Evolutionary conservation across 2,888 invertebrate species (phyloP), one percentile per base, ranked within the genome.

Genomic region (Herminia tarsipennalis): DNA sequence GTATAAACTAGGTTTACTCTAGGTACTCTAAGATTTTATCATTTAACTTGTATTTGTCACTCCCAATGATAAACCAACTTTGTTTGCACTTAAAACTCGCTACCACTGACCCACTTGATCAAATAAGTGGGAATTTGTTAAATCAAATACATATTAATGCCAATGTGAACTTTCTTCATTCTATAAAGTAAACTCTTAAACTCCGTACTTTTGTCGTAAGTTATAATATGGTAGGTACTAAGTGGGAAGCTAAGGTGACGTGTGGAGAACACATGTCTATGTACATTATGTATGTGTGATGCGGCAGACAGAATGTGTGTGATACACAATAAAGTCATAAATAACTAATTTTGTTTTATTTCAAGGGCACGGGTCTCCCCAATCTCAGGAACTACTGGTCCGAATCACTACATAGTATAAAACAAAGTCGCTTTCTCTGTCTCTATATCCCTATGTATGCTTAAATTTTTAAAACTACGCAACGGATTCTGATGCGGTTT

Each of bases 1-100:
- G 48, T 40, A 46, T 56, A 52, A 16, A 45, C 1, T 52, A 62
- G 56, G 44, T 63, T 62, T n/a, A n/a, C n/a, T n/a, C n/a, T n/a
- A 35, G 43, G 21, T 64, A 56, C 16, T 36, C 2, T 60, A 48
- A 56, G 37, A 38, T 49, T 50, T 14, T 16, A 16, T 9, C 13
- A 12, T 13, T 6, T 32, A 10, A 10, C 0, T 2, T 18, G 8
- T 20, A 8, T 28, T 13, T n/a, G 25, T 28, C 8, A 20, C 18
- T 27, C 14, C 8, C 6, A 6, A 29, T 29, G 12, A 3, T n/a
- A 38, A 38, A 10, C 21, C n/a, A 38, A 20, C 8, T 18, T 16
- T 22, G 9, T 5, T 24, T 9, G 13, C n/a, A n/a, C n/a, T n/a
- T n/a, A n/a, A n/a, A n/a, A n/a, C n/a, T n/a, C n/a, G n/a, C n/a